Evolutionary conservation across 92 coral and sea anemone species (phyloP), one percentile per base, ranked within the genome.

Genomic region (Montipora capitata): DNA sequence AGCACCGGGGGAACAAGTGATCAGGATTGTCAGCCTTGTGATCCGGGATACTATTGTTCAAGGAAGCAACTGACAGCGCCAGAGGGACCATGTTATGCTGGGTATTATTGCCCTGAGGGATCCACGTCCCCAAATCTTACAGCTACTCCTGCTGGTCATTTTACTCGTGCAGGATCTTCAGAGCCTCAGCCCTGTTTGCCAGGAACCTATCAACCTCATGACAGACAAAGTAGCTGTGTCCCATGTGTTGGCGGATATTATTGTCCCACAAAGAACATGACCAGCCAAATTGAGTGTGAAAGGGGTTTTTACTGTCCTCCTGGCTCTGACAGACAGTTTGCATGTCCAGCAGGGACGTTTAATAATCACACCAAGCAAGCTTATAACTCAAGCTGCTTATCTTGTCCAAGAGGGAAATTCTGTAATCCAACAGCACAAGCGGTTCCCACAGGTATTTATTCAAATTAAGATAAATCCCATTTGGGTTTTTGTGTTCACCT

Each of bases 1-100:
- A 95, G 96, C 54, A 88, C 93, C 10, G 99, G 99, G n/a, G 99
- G 98, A 2, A 95, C 98, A 20, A 97, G 96, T 79, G 94, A 97
- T 80, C 98, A 94, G 73, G 99, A 97, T 43, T 97, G 99, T 69
- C 95, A 91, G 75, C 72, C 77, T 67, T 97, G 99, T 27, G 94
- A 97, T 78, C 95, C 93, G n/a, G 99, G 99, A 11, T 97, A 96
- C 89, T 97, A 84, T 85, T 97, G 99, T 70, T 88, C 98, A 5
- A 65, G 40, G 74, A 94, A 93, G 66, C 90, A 89, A 49, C 94
- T 96, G 7, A 93, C 98, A 11, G 88, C 91, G 8, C 99, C 99
- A 9, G 98, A 97, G 58, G 99, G 99, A 2, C 98, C 99, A 59
- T 97, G 99, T 84, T 82, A 88, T 75, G 90, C 95, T 9, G 99